These are phyloP conservation scores for Pteronotus mesoamericanus DNA, from an alignment of 2,797 vertebrate genomes.

Conservation along the genomic window DNA sequence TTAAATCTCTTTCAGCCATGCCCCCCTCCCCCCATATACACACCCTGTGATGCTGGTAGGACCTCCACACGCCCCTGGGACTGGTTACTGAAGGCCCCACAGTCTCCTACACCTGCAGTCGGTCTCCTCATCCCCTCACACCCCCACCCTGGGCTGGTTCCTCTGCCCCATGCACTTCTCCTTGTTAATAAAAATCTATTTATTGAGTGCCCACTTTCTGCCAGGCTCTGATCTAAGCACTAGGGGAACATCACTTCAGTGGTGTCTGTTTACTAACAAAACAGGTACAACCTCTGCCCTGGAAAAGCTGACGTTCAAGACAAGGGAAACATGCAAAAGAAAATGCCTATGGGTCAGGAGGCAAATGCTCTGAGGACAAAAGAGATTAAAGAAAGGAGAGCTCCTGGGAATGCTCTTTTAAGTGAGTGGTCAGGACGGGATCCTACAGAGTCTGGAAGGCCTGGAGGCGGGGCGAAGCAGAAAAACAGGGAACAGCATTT, in stretches of 20 bases:
- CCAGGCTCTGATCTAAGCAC: background rate
- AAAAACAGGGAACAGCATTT: background rate
- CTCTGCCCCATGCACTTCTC: background rate
- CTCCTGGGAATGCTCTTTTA: background rate
- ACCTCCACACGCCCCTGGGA: background rate
- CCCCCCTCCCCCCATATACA: rapidly evolving
- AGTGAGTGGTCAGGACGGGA: background rate
- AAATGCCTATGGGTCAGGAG: background rate
- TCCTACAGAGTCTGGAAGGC: background rate
- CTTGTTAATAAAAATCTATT: background rate
- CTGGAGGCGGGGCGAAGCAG: background rate
- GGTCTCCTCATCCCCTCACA: background rate
- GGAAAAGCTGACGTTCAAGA: background rate
- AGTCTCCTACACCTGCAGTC: background rate
- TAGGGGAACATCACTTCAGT: background rate
- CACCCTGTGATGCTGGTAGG: background rate
- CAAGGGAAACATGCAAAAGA: background rate
- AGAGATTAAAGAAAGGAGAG: background rate
- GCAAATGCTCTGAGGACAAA: background rate
- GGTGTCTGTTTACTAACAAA: background rate
- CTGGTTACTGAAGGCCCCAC: background rate
- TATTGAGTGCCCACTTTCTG: background rate
- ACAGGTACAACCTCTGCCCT: background rate
- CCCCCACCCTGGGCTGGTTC: background rate
- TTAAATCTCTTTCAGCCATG: background rate